phyloP scores from a whole-genome alignment of 2,113 vertebrate genomes.

The Lates calcarifer region DNA sequence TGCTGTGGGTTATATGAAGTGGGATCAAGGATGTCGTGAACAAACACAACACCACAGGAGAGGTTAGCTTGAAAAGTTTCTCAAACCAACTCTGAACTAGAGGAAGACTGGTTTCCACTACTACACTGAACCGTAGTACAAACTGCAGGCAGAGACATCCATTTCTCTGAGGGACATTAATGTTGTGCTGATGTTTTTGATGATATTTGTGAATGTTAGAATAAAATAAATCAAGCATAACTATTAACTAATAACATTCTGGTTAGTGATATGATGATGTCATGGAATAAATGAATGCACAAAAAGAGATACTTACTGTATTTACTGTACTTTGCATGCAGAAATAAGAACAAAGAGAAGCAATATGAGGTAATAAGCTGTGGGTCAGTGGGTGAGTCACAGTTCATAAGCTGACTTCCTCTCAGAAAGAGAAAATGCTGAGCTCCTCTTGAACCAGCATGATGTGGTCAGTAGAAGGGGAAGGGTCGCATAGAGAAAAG shows the following conservation, averaged over 20 bases:
- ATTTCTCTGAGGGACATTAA: too few species aligned
- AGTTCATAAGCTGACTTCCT: constrained; percentile 43
- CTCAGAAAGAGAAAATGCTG: constrained; percentile 36
- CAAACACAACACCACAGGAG: not conserved
- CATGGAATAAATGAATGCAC: not conserved
- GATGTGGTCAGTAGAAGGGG: not conserved
- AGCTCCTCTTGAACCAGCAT: not conserved
- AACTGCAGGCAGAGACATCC: not conserved
- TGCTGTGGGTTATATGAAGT: not conserved
- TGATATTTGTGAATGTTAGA: not conserved
- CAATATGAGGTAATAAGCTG: not conserved
- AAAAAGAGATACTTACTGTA: not conserved
- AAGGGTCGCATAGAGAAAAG: constrained; percentile 37
- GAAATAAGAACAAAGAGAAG: constrained; percentile 10
- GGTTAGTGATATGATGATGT: not conserved
- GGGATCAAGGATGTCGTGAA: not conserved
- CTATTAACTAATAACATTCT: too few species aligned
- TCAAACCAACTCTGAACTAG: too few species aligned
- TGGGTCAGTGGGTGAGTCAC: not conserved
- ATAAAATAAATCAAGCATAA: not conserved
- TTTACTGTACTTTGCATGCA: not conserved
- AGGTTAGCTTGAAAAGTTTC: not conserved
- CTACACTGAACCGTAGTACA: not conserved
- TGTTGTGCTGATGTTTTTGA: not conserved
- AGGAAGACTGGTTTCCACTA: too few species aligned